Conservation (phyloP, 2,888 invertebrate species). For the Heliconius ismenius region DNA sequence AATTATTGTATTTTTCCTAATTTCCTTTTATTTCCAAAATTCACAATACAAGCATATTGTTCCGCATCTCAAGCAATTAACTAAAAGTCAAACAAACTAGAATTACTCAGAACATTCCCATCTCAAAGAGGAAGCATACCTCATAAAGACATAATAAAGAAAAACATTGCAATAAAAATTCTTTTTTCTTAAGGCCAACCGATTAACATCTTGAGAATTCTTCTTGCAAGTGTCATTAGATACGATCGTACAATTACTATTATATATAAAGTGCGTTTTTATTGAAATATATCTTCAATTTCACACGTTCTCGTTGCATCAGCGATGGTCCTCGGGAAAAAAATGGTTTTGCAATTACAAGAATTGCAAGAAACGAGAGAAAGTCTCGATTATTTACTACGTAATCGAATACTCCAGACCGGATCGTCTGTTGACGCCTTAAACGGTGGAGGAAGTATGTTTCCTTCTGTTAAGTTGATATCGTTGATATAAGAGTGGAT, state of each 20-base stretch:
- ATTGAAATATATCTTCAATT: conserved; percentile 30
- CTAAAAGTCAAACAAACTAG: not conserved
- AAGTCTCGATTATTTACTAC: conserved; percentile 37
- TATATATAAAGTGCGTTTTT: conserved; percentile 24
- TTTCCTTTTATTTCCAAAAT: too few relatives aligned
- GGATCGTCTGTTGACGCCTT: conserved; percentile 38
- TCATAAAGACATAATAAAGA: not conserved
- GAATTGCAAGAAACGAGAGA: conserved; percentile 34
- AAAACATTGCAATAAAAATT: conserved; percentile 22
- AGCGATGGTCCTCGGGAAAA: conserved; percentile 38
- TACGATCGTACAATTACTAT: conserved; percentile 30
- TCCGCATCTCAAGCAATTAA: not conserved
- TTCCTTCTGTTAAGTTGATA: conserved; percentile 29
- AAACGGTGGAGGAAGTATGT: conserved; percentile 34
- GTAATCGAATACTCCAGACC: conserved; percentile 32
- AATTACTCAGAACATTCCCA: conserved; percentile 2
- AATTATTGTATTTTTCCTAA: too few relatives aligned
- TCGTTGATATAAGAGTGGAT: not conserved
- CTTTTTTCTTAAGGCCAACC: conserved; percentile 24
- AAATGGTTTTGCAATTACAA: conserved; percentile 32
- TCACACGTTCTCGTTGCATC: conserved; percentile 38
- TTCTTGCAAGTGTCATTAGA: conserved; percentile 27
- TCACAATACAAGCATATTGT: not conserved
- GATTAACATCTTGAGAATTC: conserved; percentile 31
- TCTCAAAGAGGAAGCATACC: not conserved